Base-by-base conservation (phyloP, 1,140 invertebrate genomes). In the Hylaeus anthracinus region DNA sequence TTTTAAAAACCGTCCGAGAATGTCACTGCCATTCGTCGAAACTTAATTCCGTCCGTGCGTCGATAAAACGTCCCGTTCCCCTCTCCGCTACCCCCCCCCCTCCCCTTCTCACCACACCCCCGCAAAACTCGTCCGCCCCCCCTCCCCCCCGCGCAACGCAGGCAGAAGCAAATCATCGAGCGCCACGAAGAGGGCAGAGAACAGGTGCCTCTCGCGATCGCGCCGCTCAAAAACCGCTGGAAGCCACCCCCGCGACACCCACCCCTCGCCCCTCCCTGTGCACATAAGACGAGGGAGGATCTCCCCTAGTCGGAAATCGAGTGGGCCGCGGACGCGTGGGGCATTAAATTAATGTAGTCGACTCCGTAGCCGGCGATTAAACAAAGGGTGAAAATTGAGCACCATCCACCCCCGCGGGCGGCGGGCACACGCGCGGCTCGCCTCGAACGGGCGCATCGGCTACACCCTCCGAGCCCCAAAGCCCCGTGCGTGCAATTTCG, bases 321-420 rank as follows among this genome's bases (percentile, higher is more conserved):
- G 65, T 56, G 64, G 14, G 64, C 55, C 39, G 75, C 81, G 85
- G 84, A 86, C 86, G 89, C 86, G 83, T 87, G 81, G 84, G 61
- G 89, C 90, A 92, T 91, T 89, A 91, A 93, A 93, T 92, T 92
- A 92, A 93, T 91, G 90, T 90, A 91, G 90, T 91, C 90, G 89
- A 91, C 90, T 92, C 88, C 72, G 87, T 79, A 88, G 82, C 81
- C 88, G 73, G 84, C 90, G 92, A 92, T 92, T 92, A 91, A 93
- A 93, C 91, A 93, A 93, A 93, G 93, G 93, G 91, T 92, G 91
- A 92, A 93, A 92, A 92, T 91, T 89, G 90, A 92, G 91, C 88
- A 89, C 66, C 71, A 65, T 51, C 61, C 80, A 61, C 75, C 69
- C 79, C 77, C 81, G 56, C 55, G 41, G 53, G 66, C 64, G 63